Conservation (phyloP, 2,797 vertebrate genomes). For the Leontocebus nigricollis region DNA sequence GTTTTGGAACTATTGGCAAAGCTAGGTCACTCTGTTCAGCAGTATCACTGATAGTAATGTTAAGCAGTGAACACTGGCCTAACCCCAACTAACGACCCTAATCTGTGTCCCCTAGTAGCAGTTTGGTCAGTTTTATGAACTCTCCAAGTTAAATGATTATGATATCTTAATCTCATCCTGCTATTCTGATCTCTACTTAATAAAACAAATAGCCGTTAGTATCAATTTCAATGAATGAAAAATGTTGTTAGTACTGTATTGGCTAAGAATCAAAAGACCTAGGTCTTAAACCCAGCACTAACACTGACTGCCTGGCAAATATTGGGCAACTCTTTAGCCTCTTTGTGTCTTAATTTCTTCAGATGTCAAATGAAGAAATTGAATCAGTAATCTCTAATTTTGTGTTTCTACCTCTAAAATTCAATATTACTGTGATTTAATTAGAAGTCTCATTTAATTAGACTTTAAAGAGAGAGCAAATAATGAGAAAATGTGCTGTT, state of each 20-base stretch:
- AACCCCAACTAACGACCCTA: neutral
- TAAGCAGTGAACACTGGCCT: neutral
- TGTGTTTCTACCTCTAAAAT: conserved; percentile 18
- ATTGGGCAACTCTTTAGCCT: neutral
- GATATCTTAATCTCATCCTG: conserved; percentile 33
- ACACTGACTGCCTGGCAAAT: neutral
- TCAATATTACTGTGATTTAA: conserved; percentile 30
- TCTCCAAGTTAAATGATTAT: neutral
- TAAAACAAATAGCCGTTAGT: neutral
- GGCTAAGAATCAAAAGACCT: neutral
- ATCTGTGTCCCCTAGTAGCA: neutral
- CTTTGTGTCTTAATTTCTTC: conserved; percentile 25
- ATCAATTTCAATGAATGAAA: conserved; percentile 18
- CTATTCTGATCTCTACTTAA: neutral
- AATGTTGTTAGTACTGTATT: neutral
- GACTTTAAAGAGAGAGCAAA: neutral
- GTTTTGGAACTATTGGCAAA: neutral
- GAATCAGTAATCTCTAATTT: neutral
- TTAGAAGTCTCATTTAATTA: conserved; percentile 33
- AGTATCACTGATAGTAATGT: neutral
- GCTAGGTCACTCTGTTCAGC: neutral
- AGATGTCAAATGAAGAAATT: conserved; percentile 34
- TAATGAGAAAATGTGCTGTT: conserved; percentile 9
- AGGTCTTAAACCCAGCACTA: neutral
- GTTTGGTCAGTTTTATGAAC: conserved; percentile 10